Evolutionary conservation across 30 jellyfish, hydroid and myxozoan genomes (phyloP).

Genomic region (Cassiopea xamachana): DNA sequence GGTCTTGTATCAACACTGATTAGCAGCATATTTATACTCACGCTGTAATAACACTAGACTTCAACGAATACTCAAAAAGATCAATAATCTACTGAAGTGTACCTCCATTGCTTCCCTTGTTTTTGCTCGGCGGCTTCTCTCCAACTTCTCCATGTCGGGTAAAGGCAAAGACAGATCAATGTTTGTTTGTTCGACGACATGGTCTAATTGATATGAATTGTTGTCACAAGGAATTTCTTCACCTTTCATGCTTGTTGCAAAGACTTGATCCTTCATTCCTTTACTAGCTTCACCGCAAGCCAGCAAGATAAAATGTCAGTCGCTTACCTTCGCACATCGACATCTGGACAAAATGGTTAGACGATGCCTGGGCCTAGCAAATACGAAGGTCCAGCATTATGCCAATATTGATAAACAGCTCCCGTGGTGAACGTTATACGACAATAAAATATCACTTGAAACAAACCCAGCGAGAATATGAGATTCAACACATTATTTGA

Average conservation of each 20-base stretch:
- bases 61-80: neutral
- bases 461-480: constrained; percentile 18
- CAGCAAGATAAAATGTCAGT: neutral
- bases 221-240: neutral
- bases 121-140: constrained; percentile 31
- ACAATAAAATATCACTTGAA: constrained; percentile 5
- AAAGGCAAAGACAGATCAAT: constrained; percentile 16
- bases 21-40: neutral
- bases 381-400: neutral
- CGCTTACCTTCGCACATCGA: neutral
- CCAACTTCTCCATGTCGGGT: constrained; percentile 50
- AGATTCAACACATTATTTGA: constrained; percentile 13
- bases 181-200: constrained; percentile 22
- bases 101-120: constrained; percentile 73
- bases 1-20: too few relatives aligned
- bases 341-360: neutral
- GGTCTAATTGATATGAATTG: neutral
- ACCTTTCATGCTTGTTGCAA: constrained; percentile 24
- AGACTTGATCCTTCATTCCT: constrained; percentile 22
- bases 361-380: constrained; percentile 1
- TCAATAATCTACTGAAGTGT: neutral
- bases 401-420: constrained; percentile 5
- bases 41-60: neutral
- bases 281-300: neutral
- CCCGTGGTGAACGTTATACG: neutral